phyloP scores from a whole-genome alignment of 53 echinoderm and acorn worm genomes.

The Mesocentrotus franciscanus region DNA sequence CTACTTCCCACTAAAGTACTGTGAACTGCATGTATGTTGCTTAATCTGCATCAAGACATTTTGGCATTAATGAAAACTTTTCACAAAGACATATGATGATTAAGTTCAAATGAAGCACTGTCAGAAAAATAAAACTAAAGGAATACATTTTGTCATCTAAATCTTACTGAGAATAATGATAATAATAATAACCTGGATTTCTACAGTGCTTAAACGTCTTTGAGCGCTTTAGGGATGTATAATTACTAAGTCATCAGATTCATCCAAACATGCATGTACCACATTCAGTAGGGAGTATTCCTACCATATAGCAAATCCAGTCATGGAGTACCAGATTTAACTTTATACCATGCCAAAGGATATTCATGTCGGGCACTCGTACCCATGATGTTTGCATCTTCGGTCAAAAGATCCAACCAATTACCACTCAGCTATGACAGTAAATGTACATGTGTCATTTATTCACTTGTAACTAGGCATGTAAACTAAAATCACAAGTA shows the following conservation, averaged over 20 bases:
- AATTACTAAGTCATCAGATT: background rate
- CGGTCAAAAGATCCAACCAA: too few species aligned
- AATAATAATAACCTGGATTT: background rate
- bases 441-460: background rate
- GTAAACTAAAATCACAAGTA: background rate
- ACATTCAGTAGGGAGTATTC: too few species aligned
- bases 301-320: too few species aligned
- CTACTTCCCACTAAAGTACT: background rate
- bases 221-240: background rate
- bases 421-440: too few species aligned
- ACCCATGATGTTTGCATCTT: too few species aligned
- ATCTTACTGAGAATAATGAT: background rate
- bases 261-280: background rate
- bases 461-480: background rate
- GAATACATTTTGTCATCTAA: background rate
- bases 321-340: too few species aligned
- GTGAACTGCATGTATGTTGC: background rate
- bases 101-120: background rate
- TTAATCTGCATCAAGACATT: background rate
- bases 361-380: too few species aligned
- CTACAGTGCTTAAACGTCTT: background rate
- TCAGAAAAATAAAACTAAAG: background rate
- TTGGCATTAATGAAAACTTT: background rate
- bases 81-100: background rate
- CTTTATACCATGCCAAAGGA: too few species aligned